A percentile compares a stretch with the other conserved stretches of the same genome.
These are phyloP conservation scores for Oceanodroma tethys DNA, from an alignment of 2,113 vertebrate species.

Conservation along the genomic window DNA sequence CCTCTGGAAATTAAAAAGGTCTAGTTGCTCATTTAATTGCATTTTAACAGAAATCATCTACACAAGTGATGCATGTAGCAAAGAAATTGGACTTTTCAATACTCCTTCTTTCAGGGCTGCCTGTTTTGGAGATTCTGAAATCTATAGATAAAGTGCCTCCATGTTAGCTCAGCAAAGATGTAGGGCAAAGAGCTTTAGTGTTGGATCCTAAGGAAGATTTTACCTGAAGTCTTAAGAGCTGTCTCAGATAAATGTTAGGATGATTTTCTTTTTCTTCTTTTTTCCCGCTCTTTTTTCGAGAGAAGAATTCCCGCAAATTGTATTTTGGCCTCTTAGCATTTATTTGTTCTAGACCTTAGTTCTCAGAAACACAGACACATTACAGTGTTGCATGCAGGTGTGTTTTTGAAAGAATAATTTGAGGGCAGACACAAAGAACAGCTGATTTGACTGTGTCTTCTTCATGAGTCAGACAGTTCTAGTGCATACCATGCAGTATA, in stretches of 20 bases:
- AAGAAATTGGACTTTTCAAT: not conserved
- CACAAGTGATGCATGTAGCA: not conserved
- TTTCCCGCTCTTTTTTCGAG: fast-evolving
- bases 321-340: not conserved
- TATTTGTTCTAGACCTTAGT: not conserved
- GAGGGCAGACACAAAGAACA: not conserved
- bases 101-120: not conserved
- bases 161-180: not conserved
- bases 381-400: not conserved
- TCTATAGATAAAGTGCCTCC: not conserved
- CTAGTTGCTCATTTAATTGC: not conserved
- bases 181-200: not conserved
- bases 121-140: not conserved
- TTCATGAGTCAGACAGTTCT: not conserved
- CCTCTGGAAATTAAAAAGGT: not conserved
- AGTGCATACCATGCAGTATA: not conserved
- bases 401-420: not conserved
- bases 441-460: not conserved
- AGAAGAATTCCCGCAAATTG: not conserved
- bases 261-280: not conserved
- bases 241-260: not conserved
- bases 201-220: not conserved
- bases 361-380: not conserved
- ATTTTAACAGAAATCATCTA: not conserved
- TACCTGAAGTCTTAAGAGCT: not conserved